A percentile compares a stretch with the other conserved stretches of the same genome.
phyloP scores from a whole-genome alignment of 1,140 invertebrate species.

The Brachionus sp. region DNA sequence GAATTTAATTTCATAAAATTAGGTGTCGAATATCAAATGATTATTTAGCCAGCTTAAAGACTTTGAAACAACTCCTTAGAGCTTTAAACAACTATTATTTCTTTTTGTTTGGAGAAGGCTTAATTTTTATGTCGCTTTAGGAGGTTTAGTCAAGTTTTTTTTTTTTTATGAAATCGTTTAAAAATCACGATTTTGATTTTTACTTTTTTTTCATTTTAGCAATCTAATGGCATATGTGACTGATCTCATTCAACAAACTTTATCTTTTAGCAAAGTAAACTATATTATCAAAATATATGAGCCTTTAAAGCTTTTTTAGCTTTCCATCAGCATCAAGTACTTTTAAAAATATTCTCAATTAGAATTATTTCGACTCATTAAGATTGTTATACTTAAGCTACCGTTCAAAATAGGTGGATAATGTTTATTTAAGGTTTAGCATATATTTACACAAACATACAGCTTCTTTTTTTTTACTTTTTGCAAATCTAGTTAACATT shows the following conservation, averaged over 20 bases:
- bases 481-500: background rate
- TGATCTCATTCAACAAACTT: background rate
- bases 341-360: background rate
- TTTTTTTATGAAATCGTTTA: background rate
- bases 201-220: background rate
- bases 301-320: background rate
- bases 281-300: background rate
- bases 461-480: background rate
- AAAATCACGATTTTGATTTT: background rate
- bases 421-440: background rate
- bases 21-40: background rate
- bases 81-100: background rate
- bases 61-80: background rate
- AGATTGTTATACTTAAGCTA: background rate
- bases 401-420: background rate
- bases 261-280: background rate
- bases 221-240: background rate
- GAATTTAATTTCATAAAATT: background rate
- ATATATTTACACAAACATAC: background rate
- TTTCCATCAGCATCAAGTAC: background rate
- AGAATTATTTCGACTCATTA: background rate
- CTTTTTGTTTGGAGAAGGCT: background rate
- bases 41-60: background rate
- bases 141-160: background rate
- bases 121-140: background rate